These are phyloP conservation scores for Percopsis transmontana DNA, from an alignment of 2,113 vertebrate genomes.

Conservation along the genomic window DNA sequence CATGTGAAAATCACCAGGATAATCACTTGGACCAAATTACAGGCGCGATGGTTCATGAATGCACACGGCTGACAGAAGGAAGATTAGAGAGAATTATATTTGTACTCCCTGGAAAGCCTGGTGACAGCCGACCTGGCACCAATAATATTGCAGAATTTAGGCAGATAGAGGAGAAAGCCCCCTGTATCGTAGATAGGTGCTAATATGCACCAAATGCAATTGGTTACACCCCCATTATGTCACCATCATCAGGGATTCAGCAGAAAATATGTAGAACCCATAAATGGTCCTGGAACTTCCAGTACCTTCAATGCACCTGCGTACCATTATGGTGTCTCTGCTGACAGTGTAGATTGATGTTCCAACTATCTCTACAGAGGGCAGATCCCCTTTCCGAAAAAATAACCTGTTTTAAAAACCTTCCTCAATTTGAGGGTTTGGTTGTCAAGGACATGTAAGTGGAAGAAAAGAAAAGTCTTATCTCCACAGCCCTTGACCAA, in stretches of 20 bases:
- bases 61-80: conserved; percentile 71
- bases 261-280: conserved; percentile 11
- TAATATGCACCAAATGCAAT: no score
- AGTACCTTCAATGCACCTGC: conserved; percentile 38
- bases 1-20: conserved; percentile 73
- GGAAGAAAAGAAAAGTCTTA: conserved; percentile 49
- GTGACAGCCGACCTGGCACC: conserved; percentile 66
- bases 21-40: conserved; percentile 74
- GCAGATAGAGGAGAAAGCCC: conserved; percentile 39
- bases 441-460: conserved; percentile 54
- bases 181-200: conserved; percentile 32
- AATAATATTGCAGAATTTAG: conserved; percentile 52
- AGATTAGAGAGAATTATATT: conserved; percentile 77
- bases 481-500: neutral
- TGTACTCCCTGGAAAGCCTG: conserved; percentile 68
- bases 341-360: conserved; percentile 50
- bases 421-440: conserved; percentile 23
- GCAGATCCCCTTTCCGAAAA: conserved; percentile 27
- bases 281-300: conserved; percentile 32
- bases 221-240: no score
- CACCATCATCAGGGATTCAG: conserved; percentile 21
- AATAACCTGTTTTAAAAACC: conserved; percentile 31
- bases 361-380: conserved; percentile 35
- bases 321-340: conserved; percentile 31
- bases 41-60: conserved; percentile 63